Conservation (phyloP, 2,888 invertebrate genomes). For the Pheosia gnoma region DNA sequence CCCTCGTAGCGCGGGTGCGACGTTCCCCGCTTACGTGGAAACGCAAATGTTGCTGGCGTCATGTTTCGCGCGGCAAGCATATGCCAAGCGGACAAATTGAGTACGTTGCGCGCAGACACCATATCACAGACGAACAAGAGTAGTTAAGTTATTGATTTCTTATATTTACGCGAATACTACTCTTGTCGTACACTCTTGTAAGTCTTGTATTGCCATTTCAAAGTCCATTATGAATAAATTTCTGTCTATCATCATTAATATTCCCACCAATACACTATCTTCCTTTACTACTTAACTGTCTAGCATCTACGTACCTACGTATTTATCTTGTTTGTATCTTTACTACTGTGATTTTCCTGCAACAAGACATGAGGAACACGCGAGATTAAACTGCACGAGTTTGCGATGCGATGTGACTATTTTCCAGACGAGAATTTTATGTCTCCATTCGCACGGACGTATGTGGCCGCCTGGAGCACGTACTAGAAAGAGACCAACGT, state of each 20-base stretch:
- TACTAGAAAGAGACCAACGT: slow-evolving; percentile 7
- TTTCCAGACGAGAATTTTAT: slow-evolving; percentile 41
- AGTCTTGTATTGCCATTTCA: too few species aligned
- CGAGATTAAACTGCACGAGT: slow-evolving; percentile 38
- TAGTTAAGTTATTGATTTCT: too few species aligned
- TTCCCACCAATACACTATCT: too few species aligned
- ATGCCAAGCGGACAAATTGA: slow-evolving; percentile 64
- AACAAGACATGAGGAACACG: slow-evolving; percentile 21
- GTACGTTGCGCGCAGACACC: slow-evolving; percentile 39
- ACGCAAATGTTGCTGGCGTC: slow-evolving; percentile 63
- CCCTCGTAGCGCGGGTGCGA: slow-evolving; percentile 56
- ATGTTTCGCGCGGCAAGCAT: slow-evolving; percentile 58
- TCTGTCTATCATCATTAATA: too few species aligned
- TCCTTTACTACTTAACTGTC: too few species aligned
- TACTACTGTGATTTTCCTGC: slow-evolving; percentile 16
- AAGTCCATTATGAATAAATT: too few species aligned
- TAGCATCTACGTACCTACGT: too few species aligned
- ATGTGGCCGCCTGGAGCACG: slow-evolving; percentile 35
- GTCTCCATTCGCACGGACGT: slow-evolving; percentile 32
- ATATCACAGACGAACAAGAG: slow-evolving; percentile 11
- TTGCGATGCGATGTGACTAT: slow-evolving; percentile 32
- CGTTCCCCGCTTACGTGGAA: slow-evolving; percentile 55
- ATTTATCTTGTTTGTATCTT: too few species aligned
- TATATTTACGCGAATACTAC: too few species aligned
- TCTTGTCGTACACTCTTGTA: too few species aligned